Percentiles rank a stretch among this genome's conserved stretches.
Conservation (phyloP, 2,888 invertebrate species). For the Ecdyonurus torrentis region DNA sequence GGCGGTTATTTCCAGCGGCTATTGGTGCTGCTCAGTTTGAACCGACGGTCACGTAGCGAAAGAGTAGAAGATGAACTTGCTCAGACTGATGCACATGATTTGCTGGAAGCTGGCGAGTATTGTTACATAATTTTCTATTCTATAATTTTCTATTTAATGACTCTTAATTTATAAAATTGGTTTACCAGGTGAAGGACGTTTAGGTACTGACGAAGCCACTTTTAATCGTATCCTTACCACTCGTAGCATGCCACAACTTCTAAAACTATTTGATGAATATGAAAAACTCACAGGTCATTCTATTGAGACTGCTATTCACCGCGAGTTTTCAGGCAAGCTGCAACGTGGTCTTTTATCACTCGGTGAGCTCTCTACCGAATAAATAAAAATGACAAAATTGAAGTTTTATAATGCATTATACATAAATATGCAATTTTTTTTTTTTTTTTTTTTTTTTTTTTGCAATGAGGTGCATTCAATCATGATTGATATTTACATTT, state of each 20-base stretch:
- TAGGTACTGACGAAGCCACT: conserved; percentile 81
- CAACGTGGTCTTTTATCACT: conserved; percentile 77
- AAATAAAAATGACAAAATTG: no score
- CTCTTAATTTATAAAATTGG: background rate
- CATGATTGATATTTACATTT: no score
- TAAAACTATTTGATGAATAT: conserved; percentile 70
- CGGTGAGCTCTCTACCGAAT: conserved; percentile 35
- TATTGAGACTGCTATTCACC: conserved; percentile 68
- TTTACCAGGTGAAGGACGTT: conserved; percentile 31
- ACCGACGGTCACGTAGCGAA: conserved; percentile 28
- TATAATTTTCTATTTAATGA: background rate
- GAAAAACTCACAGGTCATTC: conserved; percentile 65
- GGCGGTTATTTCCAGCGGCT: conserved; percentile 88
- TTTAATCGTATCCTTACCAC: conserved; percentile 76
- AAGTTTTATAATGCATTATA: no score
- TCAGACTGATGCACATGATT: conserved; percentile 14
- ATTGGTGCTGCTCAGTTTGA: conserved; percentile 67
- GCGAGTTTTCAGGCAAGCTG: conserved; percentile 75
- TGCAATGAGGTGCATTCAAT: no score
- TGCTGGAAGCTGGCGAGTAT: background rate
- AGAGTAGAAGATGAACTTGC: conserved; percentile 68
- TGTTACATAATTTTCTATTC: background rate
- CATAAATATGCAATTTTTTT: no score
- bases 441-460: no score
- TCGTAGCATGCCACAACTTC: conserved; percentile 76